These are phyloP conservation scores for Linepithema humile DNA, from an alignment of 1,140 invertebrate genomes.

Conservation along the genomic window DNA sequence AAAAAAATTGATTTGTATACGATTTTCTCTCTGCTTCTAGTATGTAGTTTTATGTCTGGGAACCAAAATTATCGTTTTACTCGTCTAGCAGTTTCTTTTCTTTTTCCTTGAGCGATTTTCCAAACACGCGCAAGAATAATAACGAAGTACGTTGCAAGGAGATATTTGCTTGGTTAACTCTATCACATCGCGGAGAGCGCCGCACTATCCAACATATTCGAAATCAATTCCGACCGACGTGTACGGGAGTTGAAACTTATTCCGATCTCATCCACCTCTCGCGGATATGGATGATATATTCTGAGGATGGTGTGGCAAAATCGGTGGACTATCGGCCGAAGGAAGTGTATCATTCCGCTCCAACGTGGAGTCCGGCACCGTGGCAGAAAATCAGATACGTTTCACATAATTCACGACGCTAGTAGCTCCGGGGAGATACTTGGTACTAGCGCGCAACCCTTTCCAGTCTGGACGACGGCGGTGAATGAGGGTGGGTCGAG, in stretches of 20 bases:
- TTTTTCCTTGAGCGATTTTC: constrained; percentile 32
- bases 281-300: constrained; percentile 47
- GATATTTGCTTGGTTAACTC: constrained; percentile 45
- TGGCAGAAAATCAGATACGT: constrained; percentile 74
- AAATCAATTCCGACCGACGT: constrained; percentile 41
- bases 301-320: constrained; percentile 43
- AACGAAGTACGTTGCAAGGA: constrained; percentile 21
- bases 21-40: too few species aligned
- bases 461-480: constrained; percentile 59
- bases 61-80: not conserved
- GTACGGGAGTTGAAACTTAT: constrained; percentile 38
- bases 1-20: not conserved
- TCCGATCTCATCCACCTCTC: constrained; percentile 47
- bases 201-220: constrained; percentile 43
- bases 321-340: constrained; percentile 51
- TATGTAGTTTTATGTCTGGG: constrained; percentile 20
- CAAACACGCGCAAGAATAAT: constrained; percentile 34
- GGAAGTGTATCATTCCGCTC: constrained; percentile 52
- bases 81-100: too few species aligned
- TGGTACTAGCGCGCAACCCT: constrained; percentile 70
- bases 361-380: constrained; percentile 12
- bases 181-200: constrained; percentile 32
- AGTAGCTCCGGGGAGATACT: constrained; percentile 59
- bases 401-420: constrained; percentile 74
- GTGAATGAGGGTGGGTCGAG: constrained; percentile 58